Evolutionary conservation across 2,113 vertebrate species (phyloP), one percentile per base, ranked within the genome.

Genomic region (Psittacula cyanocephala): DNA sequence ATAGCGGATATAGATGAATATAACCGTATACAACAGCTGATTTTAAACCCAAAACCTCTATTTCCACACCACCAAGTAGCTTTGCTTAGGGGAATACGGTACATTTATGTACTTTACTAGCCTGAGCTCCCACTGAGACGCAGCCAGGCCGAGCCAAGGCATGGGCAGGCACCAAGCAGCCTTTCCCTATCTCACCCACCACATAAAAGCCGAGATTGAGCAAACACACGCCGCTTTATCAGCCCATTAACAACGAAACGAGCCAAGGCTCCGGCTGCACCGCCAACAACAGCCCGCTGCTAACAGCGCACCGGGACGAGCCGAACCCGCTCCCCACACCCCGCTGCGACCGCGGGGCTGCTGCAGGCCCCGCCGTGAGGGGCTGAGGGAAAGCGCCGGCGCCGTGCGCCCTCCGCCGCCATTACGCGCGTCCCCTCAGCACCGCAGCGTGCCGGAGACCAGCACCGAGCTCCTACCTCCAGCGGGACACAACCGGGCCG

Each of bases 1-100:
- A 59, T 20, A n/a, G 31, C 13, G 20, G 4, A 14, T 23, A n/a
- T 7, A 33, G 33, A 13, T 9, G 55, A 10, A 22, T 23, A 14
- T 0, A 14, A 6, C 49, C 25, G 28, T 43, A 6, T 14, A 11
- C 53, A 18, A 8, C 3, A 0, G 5, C 2, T 3, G 3, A 10
- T 16, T 31, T 47, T 1, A 55, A n/a, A 55, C 18, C 28, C 68
- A 6, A 81, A 69, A 0, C 22, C 28, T 4, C 72, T 10, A 8
- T 2, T 25, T n/a, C 35, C 46, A 11, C 41, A 1, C 6, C 3
- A 22, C 17, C 31, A 23, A 20, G 10, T 5, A 16, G 43, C 53
- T 84, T 11, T 8, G 25, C 14, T 49, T 18, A 2, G 8, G 5
- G 9, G 7, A 16, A n/a, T 0, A 5, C 0, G 43, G 28, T 18